phyloP scores from a whole-genome alignment of 2,888 invertebrate species.

The Ptilodon capucinus region DNA sequence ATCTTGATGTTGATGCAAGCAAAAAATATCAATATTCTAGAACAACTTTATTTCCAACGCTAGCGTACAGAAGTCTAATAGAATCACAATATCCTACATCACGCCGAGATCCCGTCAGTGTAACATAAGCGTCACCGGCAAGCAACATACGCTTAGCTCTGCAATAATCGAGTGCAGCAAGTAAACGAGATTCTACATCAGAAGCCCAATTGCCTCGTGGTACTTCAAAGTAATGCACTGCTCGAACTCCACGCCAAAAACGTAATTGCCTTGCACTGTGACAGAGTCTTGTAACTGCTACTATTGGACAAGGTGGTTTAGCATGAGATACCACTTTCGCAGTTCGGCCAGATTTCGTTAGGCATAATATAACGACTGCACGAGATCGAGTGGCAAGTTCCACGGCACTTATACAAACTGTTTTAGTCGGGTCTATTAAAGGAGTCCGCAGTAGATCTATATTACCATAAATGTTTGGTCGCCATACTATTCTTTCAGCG shows the following conservation, averaged over 20 bases:
- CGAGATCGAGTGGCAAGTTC: conserved; percentile 65
- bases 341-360: conserved; percentile 88
- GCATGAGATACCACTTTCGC: conserved; percentile 87
- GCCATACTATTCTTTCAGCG: conserved; percentile 93
- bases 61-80: conserved; percentile 66
- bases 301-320: conserved; percentile 88
- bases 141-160: conserved; percentile 67
- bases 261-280: conserved; percentile 85
- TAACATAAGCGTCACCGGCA: conserved; percentile 70
- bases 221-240: conserved; percentile 77
- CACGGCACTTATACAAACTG: conserved; percentile 72
- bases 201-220: conserved; percentile 53
- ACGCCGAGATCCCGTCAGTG: conserved; percentile 63
- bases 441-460: conserved; percentile 83
- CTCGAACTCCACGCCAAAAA: conserved; percentile 77
- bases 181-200: conserved; percentile 65
- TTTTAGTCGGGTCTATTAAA: conserved; percentile 77
- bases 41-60: conserved; percentile 55
- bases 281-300: conserved; percentile 87
- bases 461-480: conserved; percentile 90
- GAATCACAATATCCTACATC: conserved; percentile 73
- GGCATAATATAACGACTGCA: conserved; percentile 85
- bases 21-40: conserved; percentile 2
- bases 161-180: conserved; percentile 69
- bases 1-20: no score